Evolutionary conservation across 2,113 vertebrate species (phyloP).

Genomic region (Pollimyrus isidori): DNA sequence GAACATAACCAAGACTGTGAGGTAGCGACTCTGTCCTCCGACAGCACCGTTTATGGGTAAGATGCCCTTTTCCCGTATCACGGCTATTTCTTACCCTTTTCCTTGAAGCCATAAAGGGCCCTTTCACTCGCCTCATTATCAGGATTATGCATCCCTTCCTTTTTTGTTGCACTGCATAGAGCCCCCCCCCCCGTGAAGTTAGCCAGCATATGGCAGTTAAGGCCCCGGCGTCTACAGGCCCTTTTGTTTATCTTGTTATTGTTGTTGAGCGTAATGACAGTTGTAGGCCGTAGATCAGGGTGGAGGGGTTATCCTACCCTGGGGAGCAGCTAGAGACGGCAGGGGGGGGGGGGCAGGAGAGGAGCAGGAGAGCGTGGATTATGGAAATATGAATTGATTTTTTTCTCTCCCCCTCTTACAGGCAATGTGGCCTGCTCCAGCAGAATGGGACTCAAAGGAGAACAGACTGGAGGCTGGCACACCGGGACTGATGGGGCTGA

Average conservation of each 20-base stretch:
- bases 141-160: constrained; percentile 61
- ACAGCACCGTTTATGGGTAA: constrained; percentile 51
- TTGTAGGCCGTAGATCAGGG: constrained; percentile 88
- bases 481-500: constrained; percentile 58
- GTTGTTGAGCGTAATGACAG: constrained; percentile 92
- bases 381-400: constrained; percentile 99
- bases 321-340: constrained; percentile 61
- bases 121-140: constrained; percentile 56
- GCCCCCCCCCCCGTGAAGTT: constrained; percentile 43
- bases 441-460: constrained; percentile 86
- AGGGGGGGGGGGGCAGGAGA: constrained; percentile 44
- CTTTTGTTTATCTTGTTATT: constrained; percentile 96
- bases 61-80: constrained; percentile 45
- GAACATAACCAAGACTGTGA: neutral
- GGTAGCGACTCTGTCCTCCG: constrained; percentile 29
- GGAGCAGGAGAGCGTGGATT: constrained; percentile 85
- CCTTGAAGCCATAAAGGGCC: constrained; percentile 54
- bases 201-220: constrained; percentile 88
- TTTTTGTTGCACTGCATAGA: constrained; percentile 55
- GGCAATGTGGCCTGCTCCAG: constrained; percentile 51
- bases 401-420: constrained; percentile 28
- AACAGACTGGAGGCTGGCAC: constrained; percentile 76
- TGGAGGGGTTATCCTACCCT: constrained; percentile 89
- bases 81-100: constrained; percentile 55
- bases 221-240: constrained; percentile 71